Percentiles rank a stretch among this genome's conserved stretches.
Evolutionary conservation across 1,140 invertebrate species (phyloP).

Genomic region (Mactra quadrangularis): DNA sequence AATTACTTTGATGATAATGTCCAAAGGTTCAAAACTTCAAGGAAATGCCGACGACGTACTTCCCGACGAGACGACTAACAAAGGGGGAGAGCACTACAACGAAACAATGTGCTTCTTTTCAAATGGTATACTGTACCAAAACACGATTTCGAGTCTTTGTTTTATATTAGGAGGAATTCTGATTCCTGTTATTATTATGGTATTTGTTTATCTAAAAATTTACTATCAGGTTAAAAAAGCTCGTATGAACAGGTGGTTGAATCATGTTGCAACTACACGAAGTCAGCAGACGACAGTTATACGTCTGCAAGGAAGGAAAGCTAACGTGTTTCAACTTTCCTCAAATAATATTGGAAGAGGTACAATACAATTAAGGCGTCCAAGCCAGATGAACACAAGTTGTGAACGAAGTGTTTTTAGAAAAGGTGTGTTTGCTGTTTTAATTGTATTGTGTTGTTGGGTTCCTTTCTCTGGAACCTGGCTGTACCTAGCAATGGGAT

Average conservation of each 20-base stretch:
- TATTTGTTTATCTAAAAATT: constrained; percentile 6
- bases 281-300: constrained; percentile 1
- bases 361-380: neutral
- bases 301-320: constrained; percentile 10
- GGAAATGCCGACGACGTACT: neutral
- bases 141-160: neutral
- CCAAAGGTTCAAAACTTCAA: neutral
- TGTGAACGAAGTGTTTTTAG: constrained; percentile 23
- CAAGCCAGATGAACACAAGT: neutral
- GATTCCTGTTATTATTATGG: neutral
- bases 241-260: neutral
- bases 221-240: constrained; percentile 7
- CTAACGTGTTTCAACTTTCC: constrained; percentile 17
- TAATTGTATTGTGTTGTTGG: constrained; percentile 11
- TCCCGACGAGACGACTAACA: neutral
- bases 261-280: neutral
- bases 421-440: constrained; percentile 4
- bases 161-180: neutral
- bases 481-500: constrained; percentile 12
- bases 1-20: neutral
- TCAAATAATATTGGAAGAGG: neutral
- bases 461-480: constrained; percentile 1
- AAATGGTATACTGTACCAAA: neutral
- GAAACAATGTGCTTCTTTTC: constrained; percentile 5
- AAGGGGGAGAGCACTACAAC: neutral